Evolutionary conservation across 2,797 vertebrate genomes (phyloP), one percentile per base, ranked within the genome.

Genomic region (Epinephelus coioides): DNA sequence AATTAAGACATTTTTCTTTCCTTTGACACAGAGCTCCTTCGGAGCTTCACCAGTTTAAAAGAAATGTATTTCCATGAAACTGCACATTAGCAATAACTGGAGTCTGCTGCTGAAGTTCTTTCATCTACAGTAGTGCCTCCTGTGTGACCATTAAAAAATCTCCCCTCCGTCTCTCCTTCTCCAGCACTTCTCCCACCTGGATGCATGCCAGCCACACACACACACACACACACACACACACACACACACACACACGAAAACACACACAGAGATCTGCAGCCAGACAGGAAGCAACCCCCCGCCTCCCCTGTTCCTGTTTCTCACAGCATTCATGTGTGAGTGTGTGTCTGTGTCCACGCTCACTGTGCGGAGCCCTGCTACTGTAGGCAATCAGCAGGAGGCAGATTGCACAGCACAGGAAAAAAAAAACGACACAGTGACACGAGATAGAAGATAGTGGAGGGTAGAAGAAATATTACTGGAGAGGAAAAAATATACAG

Each of bases 221-320:
- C 76, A 72, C 30, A 78, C 15, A 69, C 54, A 56, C 25, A 75
- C 65, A 71, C 74, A 71, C 71, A 79, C 59, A 64, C 68, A 73
- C 76, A 71, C 30, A 78, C 64, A 70, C 59, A 69, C 10, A 69
- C n/a, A 40, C n/a, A 59, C 17, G 19, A 18, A 5, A 25, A 43
- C 54, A 72, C 53, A 69, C 67, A 78, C 21, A 61, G 1, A 54
- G 34, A 53, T 69, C 44, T 60, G 59, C 71, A 69, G 49, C 70
- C 75, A 83, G 73, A 81, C 86, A 87, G 90, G 89, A 91, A 89
- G 76, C 62, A 53, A 38, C 11, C 54, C 80, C 86, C 86, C 71
- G 38, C 81, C 55, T 63, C 47, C 76, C 65, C 18, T 75, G 81
- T 91, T 93, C 91, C 90, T 89, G 89, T 91, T 92, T 92, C 90